Evolutionary conservation across 2,113 vertebrate species (phyloP), one percentile per base, ranked within the genome.

Genomic region (Sapayoa aenigma): DNA sequence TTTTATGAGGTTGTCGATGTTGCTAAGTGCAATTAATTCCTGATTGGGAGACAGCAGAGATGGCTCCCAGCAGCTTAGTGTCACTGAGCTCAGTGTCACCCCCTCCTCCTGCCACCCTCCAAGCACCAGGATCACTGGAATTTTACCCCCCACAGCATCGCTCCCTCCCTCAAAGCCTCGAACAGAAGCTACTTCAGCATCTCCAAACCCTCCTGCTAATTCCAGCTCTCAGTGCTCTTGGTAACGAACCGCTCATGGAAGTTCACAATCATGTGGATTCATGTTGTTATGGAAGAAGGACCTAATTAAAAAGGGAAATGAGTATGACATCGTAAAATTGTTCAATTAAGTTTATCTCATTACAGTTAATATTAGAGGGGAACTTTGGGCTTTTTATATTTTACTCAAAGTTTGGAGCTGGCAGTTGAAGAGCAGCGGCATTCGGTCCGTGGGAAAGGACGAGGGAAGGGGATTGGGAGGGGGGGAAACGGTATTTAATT

Each of bases 301-400:
- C 82, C 89, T 78, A 81, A 97, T 95, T 94, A 95, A 93, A 90
- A 90, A 95, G 72, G 87, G 78, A 95, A 91, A 94, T 56, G 78
- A 87, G 81, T 72, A 83, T 14, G 93, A 71, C 89, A 85, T 62
- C 50, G 28, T 84, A 37, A 93, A 96, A 93, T 49, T 55, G 44
- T 84, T 88, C 94, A 91, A 83, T 96, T 94, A 95, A 93, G 44
- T 59, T 56, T 49, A 71, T 83, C 94, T 94, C 96, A 56, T 93
- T 74, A 87, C 67, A 6, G 67, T 71, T 87, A 46, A 83, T 42
- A 85, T 89, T 74, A 66, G 59, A 80, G 52, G 28, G 47, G 59
- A 90, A 87, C 68, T 79, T 59, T 1, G 81, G 17, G 82, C 59
- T 83, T 68, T 78, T 79, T 53, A n/a, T 25, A 25, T 83, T 74